phyloP scores from a whole-genome alignment of 2,888 invertebrate genomes.

The Gymnoscelis rufifasciata region DNA sequence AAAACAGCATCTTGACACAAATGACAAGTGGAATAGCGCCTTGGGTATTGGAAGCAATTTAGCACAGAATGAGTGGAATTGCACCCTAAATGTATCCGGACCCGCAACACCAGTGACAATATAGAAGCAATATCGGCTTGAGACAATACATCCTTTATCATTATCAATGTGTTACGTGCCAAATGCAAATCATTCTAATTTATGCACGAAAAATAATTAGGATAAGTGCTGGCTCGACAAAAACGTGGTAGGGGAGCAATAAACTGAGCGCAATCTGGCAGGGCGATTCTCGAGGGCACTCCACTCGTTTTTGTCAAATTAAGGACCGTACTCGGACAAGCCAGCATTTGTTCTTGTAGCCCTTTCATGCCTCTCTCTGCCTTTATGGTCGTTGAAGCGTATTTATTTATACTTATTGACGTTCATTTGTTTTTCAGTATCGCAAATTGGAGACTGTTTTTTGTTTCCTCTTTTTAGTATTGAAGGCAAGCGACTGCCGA shows the following conservation, averaged over 20 bases:
- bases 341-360: constrained; percentile 26
- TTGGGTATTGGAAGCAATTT: too few species aligned
- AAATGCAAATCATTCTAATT: constrained; percentile 22
- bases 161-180: constrained; percentile 3
- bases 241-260: constrained; percentile 41
- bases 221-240: constrained; percentile 33
- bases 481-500: neutral
- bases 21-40: too few species aligned
- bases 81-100: too few species aligned
- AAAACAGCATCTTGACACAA: too few species aligned
- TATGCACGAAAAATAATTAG: constrained; percentile 22
- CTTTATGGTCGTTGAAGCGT: too few species aligned
- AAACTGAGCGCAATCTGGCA: constrained; percentile 47
- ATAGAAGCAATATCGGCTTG: neutral
- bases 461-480: neutral
- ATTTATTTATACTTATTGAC: constrained; percentile 9
- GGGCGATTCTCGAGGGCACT: constrained; percentile 46
- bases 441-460: neutral
- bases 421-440: constrained; percentile 11
- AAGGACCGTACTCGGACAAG: constrained; percentile 32
- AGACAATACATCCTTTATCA: neutral
- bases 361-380: constrained; percentile 11
- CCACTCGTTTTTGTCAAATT: constrained; percentile 54
- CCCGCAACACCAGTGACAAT: neutral
- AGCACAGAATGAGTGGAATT: too few species aligned